Evolutionary conservation across 2,113 vertebrate species (phyloP), one percentile per base, ranked within the genome.

Genomic region (Strigops habroptila): DNA sequence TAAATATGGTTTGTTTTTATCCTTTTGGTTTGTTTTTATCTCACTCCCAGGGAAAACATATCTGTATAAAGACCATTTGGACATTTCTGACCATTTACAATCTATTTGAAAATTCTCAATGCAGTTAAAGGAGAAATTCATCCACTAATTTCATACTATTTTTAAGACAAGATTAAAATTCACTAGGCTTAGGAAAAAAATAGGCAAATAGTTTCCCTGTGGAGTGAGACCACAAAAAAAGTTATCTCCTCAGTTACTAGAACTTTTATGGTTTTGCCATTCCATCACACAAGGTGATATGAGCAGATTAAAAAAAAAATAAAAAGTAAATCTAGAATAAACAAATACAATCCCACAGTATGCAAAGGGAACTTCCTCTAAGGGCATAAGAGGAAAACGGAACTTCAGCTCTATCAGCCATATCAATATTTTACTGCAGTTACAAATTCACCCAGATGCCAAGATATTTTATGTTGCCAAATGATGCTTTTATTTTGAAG

Each of bases 391-490:
- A 62, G 71, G 91, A 83, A 96, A 76, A 83, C 11, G 76, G 93
- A 97, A 96, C 94, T 98, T 97, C 80, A 77, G 88, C 95, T 97
- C 97, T 97, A 97, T 97, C 96, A 96, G 82, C 96, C 94, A 76
- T 97, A 97, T 97, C 97, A 98, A 97, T 98, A 98, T 98, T 98
- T 98, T 97, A 97, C 92, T 96, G 96, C 96, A 93, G 95, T 97
- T 97, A 97, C 97, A 97, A 97, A 97, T 97, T 97, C 92, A 96
- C 90, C 90, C 97, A 98, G 97, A 98, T 97, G 98, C 97, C 97
- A 98, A 95, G 95, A 97, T 97, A 97, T 93, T 98, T 98, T 97
- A 98, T 97, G 97, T 96, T 94, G 94, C 98, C 98, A 98, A 98
- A 98, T 98, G 98, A 96, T 89, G 94, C 95, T 97, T 98, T 97